These are phyloP conservation scores for Xenops minutus DNA, from an alignment of 2,797 vertebrate species.

Conservation along the genomic window DNA sequence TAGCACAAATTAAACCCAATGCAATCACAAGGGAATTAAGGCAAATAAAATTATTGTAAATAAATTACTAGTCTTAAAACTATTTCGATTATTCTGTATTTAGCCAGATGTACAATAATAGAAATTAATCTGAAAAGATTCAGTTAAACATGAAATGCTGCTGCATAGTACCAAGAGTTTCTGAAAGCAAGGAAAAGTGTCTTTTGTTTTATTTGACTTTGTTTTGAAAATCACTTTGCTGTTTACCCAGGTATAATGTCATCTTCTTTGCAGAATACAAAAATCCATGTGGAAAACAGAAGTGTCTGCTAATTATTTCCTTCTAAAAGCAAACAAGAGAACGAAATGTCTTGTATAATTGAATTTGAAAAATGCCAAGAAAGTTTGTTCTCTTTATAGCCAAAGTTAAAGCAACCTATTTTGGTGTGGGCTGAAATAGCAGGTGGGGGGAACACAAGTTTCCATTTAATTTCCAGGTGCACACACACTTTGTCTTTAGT, in stretches of 20 bases:
- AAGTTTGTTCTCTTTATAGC: conserved; percentile 26
- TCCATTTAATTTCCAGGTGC: conserved; percentile 2
- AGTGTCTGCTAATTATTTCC: conserved; percentile 69
- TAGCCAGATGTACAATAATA: background rate
- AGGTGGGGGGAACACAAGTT: background rate
- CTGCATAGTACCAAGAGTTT: background rate
- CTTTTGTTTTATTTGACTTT: conserved; percentile 50
- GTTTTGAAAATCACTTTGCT: conserved; percentile 49
- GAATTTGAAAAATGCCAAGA: conserved; percentile 48
- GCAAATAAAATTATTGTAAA: conserved; percentile 44
- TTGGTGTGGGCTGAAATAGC: background rate
- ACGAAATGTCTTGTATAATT: conserved; percentile 62
- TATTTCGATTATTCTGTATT: background rate
- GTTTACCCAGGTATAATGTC: conserved; percentile 59
- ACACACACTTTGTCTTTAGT: background rate
- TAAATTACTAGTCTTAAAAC: conserved; percentile 30
- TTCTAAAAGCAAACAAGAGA: conserved; percentile 61
- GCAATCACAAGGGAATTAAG: conserved; percentile 38
- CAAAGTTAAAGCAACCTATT: conserved; percentile 48
- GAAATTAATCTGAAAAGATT: conserved; percentile 35
- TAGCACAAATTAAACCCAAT: conserved; percentile 38
- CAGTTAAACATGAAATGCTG: background rate
- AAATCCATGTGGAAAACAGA: conserved; percentile 59
- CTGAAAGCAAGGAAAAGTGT: conserved; percentile 12
- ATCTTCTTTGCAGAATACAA: conserved; percentile 53